These are phyloP conservation scores for Trissoscelio sp. DNA, from an alignment of 2,888 invertebrate species.

Conservation along the genomic window DNA sequence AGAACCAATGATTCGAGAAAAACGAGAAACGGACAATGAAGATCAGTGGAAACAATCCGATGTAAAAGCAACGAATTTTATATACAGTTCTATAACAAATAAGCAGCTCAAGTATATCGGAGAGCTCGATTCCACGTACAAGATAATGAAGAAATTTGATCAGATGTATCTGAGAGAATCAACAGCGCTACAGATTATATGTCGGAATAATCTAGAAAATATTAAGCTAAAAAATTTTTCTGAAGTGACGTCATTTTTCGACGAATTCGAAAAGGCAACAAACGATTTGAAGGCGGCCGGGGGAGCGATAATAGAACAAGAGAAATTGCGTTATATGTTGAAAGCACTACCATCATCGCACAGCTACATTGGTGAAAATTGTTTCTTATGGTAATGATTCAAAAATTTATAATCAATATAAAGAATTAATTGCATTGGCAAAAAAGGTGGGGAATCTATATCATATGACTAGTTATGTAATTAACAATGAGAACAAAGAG, in stretches of 20 bases:
- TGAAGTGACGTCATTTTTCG: background rate
- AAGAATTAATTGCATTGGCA: too few relatives aligned
- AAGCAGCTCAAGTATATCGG: background rate
- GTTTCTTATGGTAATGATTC: too few relatives aligned
- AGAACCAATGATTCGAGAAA: too few relatives aligned
- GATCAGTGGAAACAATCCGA: too few relatives aligned
- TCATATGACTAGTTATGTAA: too few relatives aligned
- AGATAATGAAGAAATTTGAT: background rate
- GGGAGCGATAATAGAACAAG: slow-evolving; percentile 61
- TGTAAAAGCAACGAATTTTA: background rate
- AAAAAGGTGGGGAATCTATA: too few relatives aligned
- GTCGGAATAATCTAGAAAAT: background rate
- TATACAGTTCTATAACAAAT: background rate
- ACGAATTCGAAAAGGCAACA: slow-evolving; percentile 7
- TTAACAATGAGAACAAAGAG: too few relatives aligned
- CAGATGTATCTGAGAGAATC: background rate
- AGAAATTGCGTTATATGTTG: slow-evolving; percentile 70
- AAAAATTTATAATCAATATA: too few relatives aligned
- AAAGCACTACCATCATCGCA: background rate
- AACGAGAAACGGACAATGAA: too few relatives aligned
- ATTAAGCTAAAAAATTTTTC: slow-evolving; percentile 1
- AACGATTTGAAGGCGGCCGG: background rate
- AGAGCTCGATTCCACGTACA: background rate
- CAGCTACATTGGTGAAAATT: background rate
- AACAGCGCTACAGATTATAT: background rate